These are phyloP conservation scores for Psammodynastes pulverulentus DNA, from an alignment of 2,113 vertebrate species.

Conservation along the genomic window DNA sequence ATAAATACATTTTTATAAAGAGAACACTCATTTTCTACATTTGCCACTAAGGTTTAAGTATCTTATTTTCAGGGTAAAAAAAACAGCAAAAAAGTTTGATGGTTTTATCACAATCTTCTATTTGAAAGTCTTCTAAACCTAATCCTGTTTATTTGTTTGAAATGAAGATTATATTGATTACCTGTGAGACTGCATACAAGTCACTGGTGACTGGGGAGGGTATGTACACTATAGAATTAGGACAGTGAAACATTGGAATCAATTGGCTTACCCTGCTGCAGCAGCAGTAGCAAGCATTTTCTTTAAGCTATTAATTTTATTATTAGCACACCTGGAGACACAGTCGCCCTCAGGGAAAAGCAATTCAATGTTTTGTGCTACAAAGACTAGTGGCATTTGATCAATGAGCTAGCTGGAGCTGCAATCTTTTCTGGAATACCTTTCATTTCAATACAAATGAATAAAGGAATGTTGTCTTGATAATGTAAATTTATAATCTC, in stretches of 20 bases:
- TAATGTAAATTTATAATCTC: not conserved
- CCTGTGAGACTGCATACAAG: slow-evolving; percentile 59
- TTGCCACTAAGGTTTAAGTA: slow-evolving; percentile 20
- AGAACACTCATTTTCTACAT: slow-evolving; percentile 10
- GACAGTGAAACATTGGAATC: slow-evolving; percentile 79
- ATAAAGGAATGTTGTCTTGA: slow-evolving; percentile 42
- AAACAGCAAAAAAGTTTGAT: slow-evolving; percentile 58
- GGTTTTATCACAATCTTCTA: slow-evolving; percentile 67
- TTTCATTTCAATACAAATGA: slow-evolving; percentile 25
- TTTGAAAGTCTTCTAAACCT: slow-evolving; percentile 71
- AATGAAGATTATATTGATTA: slow-evolving; percentile 77
- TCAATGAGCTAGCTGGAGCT: slow-evolving; percentile 68
- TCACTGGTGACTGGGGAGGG: slow-evolving; percentile 66
- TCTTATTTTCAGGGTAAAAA: slow-evolving; percentile 30
- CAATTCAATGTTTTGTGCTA: slow-evolving; percentile 74
- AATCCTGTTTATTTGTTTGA: slow-evolving; percentile 71
- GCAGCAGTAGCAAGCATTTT: slow-evolving; percentile 78
- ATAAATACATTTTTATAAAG: slow-evolving; percentile 37
- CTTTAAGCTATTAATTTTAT: slow-evolving; percentile 85
- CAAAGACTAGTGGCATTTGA: slow-evolving; percentile 66
- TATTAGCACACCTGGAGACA: slow-evolving; percentile 83
- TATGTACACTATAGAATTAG: slow-evolving; percentile 72
- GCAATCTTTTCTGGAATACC: slow-evolving; percentile 22
- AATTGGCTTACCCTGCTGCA: slow-evolving; percentile 66
- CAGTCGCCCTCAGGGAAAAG: slow-evolving; percentile 74